phyloP scores from a whole-genome alignment of 2,113 vertebrate genomes.

The Pygoscelis adeliae region DNA sequence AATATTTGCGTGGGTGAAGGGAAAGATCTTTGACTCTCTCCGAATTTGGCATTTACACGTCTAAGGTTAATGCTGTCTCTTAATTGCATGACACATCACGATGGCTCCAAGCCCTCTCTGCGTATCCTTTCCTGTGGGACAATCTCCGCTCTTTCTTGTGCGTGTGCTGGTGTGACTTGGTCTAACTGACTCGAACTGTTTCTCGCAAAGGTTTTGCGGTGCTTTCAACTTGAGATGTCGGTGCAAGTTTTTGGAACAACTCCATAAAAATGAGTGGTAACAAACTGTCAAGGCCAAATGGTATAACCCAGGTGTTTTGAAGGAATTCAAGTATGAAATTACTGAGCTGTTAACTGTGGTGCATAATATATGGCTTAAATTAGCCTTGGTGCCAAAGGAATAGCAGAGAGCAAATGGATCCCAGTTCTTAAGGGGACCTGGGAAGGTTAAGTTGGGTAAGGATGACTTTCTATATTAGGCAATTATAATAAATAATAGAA shows the following conservation, averaged over 20 bases:
- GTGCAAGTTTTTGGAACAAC: neutral
- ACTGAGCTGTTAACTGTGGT: neutral
- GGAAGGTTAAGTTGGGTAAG: neutral
- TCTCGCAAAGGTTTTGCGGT: neutral
- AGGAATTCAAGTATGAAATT: neutral
- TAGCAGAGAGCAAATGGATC: neutral
- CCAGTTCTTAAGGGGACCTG: neutral
- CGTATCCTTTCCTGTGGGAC: neutral
- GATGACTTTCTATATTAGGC: neutral
- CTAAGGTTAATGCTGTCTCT: neutral
- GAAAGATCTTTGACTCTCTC: neutral
- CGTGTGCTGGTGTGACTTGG: neutral
- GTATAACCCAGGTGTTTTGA: neutral
- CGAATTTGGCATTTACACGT: neutral
- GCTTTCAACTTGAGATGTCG: neutral
- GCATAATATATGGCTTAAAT: neutral
- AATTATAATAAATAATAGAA: neutral
- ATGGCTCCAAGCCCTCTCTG: neutral
- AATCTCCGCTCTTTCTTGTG: accelerated
- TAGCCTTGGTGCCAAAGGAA: neutral
- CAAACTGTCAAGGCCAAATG: neutral
- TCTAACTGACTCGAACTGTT: neutral
- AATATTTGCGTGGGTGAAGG: neutral
- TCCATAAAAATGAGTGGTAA: neutral
- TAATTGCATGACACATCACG: neutral